Evolutionary conservation across 2,797 vertebrate genomes (phyloP).

Genomic region (Babyrousa celebensis): DNA sequence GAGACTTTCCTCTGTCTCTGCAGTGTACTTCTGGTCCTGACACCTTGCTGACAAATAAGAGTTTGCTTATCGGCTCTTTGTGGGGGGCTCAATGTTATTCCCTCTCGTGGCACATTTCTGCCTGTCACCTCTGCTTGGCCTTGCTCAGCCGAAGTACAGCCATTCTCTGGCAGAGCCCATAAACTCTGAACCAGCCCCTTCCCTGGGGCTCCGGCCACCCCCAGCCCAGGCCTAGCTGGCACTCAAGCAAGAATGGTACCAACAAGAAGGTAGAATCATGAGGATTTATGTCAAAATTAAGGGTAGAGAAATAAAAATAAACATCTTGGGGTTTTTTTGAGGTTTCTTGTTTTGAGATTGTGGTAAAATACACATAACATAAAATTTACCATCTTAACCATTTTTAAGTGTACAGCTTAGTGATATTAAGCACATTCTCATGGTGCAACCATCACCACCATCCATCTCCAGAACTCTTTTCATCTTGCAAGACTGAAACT

Average conservation of each 20-base stretch:
- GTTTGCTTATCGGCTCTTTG: neutral
- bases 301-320: constrained; percentile 31
- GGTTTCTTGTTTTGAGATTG: neutral
- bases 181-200: neutral
- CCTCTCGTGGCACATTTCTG: neutral
- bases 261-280: constrained; percentile 24
- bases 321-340: neutral
- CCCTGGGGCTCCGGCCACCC: neutral
- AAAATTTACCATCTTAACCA: neutral
- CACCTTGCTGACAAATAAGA: neutral
- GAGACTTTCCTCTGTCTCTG: neutral
- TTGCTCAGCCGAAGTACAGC: neutral
- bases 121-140: neutral
- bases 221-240: neutral
- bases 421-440: neutral
- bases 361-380: constrained; percentile 2
- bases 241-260: constrained; percentile 3
- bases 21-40: neutral
- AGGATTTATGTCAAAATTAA: constrained; percentile 30
- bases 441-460: neutral
- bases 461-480: neutral
- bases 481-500: neutral
- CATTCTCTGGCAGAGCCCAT: neutral
- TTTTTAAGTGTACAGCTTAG: neutral
- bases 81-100: neutral